These are phyloP conservation scores for Entelurus aequoreus DNA, from an alignment of 2,113 vertebrate genomes.

Conservation along the genomic window DNA sequence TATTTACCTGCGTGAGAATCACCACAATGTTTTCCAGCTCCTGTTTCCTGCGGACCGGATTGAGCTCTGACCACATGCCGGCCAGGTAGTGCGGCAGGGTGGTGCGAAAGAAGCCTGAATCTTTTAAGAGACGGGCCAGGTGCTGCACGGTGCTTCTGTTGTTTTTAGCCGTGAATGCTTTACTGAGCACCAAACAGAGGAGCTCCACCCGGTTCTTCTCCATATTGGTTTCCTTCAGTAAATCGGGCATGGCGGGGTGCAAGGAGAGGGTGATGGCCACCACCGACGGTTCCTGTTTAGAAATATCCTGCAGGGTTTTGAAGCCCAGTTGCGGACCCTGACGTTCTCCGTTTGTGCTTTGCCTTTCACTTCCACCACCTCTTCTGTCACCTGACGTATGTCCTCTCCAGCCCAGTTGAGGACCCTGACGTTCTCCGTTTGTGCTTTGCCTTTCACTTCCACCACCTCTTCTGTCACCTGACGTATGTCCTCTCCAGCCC, in stretches of 20 bases:
- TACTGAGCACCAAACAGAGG: slow-evolving; percentile 78
- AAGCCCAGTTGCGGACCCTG: slow-evolving; percentile 67
- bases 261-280: slow-evolving; percentile 81
- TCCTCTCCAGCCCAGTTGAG: slow-evolving; percentile 63
- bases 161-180: slow-evolving; percentile 74
- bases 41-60: slow-evolving; percentile 56
- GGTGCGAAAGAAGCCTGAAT: slow-evolving; percentile 79
- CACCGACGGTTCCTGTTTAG: slow-evolving; percentile 77
- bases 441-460: slow-evolving; percentile 8
- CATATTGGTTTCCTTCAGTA: slow-evolving; percentile 72
- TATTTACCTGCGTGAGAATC: slow-evolving; percentile 73
- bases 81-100: slow-evolving; percentile 76
- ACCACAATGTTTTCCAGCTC: slow-evolving; percentile 79
- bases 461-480: neutral
- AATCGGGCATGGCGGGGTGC: slow-evolving; percentile 59
- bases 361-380: neutral
- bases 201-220: slow-evolving; percentile 75
- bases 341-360: slow-evolving; percentile 34
- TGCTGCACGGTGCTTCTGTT: slow-evolving; percentile 78
- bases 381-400: slow-evolving; percentile 9
- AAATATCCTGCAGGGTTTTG: slow-evolving; percentile 76
- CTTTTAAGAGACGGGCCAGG: slow-evolving; percentile 76
- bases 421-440: slow-evolving; percentile 43
- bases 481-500: slow-evolving; percentile 51
- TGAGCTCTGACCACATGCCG: slow-evolving; percentile 73